phyloP scores from a whole-genome alignment of 2,797 vertebrate genomes.

The Danio jaintianensis region DNA sequence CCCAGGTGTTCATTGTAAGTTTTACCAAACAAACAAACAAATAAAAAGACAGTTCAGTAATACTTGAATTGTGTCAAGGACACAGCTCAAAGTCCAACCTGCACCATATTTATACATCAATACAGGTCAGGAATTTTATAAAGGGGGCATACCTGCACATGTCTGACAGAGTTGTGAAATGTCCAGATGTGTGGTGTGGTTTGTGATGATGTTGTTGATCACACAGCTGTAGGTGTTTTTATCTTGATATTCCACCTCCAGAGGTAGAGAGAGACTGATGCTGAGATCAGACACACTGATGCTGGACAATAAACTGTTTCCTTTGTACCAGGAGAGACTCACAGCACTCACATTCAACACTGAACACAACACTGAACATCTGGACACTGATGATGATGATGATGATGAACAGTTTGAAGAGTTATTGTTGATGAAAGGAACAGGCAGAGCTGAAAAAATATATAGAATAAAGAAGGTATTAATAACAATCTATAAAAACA shows the following conservation, averaged over 20 bases:
- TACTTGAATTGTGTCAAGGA: background rate
- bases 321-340: too few species aligned
- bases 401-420: background rate
- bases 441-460: background rate
- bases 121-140: background rate
- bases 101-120: too few species aligned
- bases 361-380: background rate
- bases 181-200: background rate
- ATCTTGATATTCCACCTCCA: too few species aligned
- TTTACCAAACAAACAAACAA: background rate
- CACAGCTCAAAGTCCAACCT: background rate
- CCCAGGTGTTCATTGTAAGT: background rate
- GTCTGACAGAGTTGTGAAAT: accelerated
- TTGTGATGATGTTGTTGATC: background rate
- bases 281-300: too few species aligned
- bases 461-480: background rate
- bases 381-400: background rate
- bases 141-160: background rate
- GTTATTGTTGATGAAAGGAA: background rate
- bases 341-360: too few species aligned
- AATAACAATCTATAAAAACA: background rate
- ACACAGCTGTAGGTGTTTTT: too few species aligned
- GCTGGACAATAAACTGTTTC: too few species aligned
- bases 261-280: too few species aligned
- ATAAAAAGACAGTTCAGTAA: background rate